Percentiles rank a stretch among this genome's conserved stretches.
phyloP scores from a whole-genome alignment of 2,113 vertebrate species.

The Dasyornis broadbenti region DNA sequence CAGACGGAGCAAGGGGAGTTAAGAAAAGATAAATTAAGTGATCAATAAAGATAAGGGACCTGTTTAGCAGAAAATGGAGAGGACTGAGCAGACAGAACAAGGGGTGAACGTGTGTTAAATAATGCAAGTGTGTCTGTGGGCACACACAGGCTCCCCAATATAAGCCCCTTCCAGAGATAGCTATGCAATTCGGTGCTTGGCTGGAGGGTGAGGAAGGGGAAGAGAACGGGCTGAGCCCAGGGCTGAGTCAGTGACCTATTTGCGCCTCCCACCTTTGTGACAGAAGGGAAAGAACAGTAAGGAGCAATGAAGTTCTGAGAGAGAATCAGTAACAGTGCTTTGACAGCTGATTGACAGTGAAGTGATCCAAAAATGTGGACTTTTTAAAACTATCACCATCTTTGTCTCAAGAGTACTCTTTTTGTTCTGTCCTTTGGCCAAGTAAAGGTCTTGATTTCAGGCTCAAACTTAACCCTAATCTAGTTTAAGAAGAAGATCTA shows the following conservation, averaged over 20 bases:
- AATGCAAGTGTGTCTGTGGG: conserved; percentile 41
- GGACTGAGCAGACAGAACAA: conserved; percentile 69
- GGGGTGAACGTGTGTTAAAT: conserved; percentile 67
- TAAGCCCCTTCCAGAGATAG: neutral
- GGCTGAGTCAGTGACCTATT: neutral
- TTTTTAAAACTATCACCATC: neutral
- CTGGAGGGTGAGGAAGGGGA: neutral
- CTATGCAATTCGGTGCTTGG: neutral
- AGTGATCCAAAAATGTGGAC: neutral
- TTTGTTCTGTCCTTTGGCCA: neutral
- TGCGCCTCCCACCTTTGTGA: neutral
- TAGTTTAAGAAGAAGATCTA: neutral
- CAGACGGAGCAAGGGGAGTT: conserved; percentile 81
- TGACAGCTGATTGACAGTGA: neutral
- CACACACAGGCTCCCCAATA: neutral
- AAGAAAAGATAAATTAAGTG: conserved; percentile 87
- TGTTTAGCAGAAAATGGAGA: conserved; percentile 72
- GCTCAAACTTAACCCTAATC: neutral
- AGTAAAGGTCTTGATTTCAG: neutral
- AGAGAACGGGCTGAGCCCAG: neutral
- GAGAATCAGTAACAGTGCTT: neutral
- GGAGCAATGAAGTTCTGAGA: neutral
- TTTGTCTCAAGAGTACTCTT: neutral
- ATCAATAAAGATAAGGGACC: conserved; percentile 87
- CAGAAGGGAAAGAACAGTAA: neutral